phyloP scores from a whole-genome alignment of 2,888 invertebrate genomes.

The Neoscelio sp. region DNA sequence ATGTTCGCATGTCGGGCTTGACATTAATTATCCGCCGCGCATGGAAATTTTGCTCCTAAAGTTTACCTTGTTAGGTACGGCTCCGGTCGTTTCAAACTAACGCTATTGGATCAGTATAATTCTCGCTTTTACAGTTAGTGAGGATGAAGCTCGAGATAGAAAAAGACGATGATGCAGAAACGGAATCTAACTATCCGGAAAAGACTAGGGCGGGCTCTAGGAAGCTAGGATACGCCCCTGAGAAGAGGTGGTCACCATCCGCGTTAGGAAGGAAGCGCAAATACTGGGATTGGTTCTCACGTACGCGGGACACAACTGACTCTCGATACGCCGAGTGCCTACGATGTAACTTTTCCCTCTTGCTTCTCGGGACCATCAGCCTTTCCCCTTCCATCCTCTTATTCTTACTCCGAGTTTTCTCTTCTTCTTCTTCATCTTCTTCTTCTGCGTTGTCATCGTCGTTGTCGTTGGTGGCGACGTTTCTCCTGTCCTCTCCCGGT shows the following conservation, averaged over 20 bases:
- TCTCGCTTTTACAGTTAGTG: slow-evolving; percentile 59
- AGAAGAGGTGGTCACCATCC: slow-evolving; percentile 80
- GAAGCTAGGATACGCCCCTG: slow-evolving; percentile 79
- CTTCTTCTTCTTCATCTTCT: slow-evolving; percentile 42
- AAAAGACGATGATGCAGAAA: slow-evolving; percentile 41
- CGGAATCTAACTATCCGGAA: slow-evolving; percentile 71
- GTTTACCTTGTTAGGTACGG: slow-evolving; percentile 64
- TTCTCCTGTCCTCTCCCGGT: slow-evolving; percentile 54
- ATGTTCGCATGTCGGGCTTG: slow-evolving; percentile 54
- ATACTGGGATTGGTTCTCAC: slow-evolving; percentile 81
- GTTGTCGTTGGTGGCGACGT: slow-evolving; percentile 43
- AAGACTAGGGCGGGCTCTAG: slow-evolving; percentile 74
- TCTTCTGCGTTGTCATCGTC: slow-evolving; percentile 63
- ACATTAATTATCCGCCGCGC: slow-evolving; percentile 59
- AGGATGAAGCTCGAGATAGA: slow-evolving; percentile 30
- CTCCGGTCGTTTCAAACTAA: slow-evolving; percentile 46
- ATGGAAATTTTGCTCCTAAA: slow-evolving; percentile 60
- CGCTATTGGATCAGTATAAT: slow-evolving; percentile 65
- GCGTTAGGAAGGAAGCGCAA: slow-evolving; percentile 81
- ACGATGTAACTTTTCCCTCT: slow-evolving; percentile 74
- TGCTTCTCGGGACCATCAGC: slow-evolving; percentile 64
- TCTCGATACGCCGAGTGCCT: slow-evolving; percentile 76
- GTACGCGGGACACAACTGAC: slow-evolving; percentile 76
- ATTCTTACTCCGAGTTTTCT: slow-evolving; percentile 8
- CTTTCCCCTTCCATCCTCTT: slow-evolving; percentile 37